Evolutionary conservation across 1,140 invertebrate genomes (phyloP), one percentile per base, ranked within the genome.

Genomic region (Euwallacea fornicatus): DNA sequence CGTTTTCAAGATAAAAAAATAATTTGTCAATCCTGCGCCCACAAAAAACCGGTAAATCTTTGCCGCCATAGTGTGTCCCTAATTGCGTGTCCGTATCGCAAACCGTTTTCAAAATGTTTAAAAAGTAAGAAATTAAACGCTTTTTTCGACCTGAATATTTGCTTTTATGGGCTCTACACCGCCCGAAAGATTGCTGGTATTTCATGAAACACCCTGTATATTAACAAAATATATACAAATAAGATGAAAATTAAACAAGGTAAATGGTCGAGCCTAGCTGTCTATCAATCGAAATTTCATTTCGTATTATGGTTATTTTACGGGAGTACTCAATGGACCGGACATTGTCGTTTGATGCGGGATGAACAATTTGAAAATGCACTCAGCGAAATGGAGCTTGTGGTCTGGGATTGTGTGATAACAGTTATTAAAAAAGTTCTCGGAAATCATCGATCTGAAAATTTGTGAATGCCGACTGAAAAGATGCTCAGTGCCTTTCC

Each of bases 321-420:
- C 46, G 6, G 46, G 46, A 50, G 6, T 50, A 50, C 46, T 50
- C 6, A 50, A 50, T 50, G 46, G 46, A 50, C 46, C 1, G 13
- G 46, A 50, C 46, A 50, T 50, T 50, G 13, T 50, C 6, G 46
- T 50, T 50, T 50, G 46, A 50, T 13, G 46, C 46, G 46, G 46
- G 6, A 50, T 50, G 46, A 50, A 50, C 46, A 10, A 50, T 50
- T 50, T 50, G 9, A 50, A 50, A 50, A 50, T 13, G 46, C 46
- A 13, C 46, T 50, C 46, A 50, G 6, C 46, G 46, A 50, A 2
- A 50, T 50, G 9, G 46, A 50, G 13, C 46, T 50, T 50, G 46
- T 50, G 46, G 6, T 13, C 1, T 50, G 46, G 46, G 6, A 50
- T 50, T 50, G 46, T 50, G 46, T 50, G 46, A 50, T 11, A 50